A percentile compares a stretch with the other conserved stretches of the same genome.
Evolutionary conservation across 2,888 invertebrate genomes (phyloP).

Genomic region (Neocrepidodera transversa): DNA sequence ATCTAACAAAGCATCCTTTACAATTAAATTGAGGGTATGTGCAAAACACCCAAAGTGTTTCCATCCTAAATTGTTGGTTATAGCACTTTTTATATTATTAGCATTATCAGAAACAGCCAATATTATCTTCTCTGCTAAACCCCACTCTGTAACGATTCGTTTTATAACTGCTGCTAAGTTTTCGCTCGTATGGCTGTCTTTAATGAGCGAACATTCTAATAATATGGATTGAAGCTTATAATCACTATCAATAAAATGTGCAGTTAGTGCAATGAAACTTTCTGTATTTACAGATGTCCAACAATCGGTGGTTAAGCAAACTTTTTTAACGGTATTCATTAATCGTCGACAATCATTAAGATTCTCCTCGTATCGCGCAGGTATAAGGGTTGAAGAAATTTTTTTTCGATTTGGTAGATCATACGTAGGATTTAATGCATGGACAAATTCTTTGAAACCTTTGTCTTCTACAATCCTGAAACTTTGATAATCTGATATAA

Average conservation of each 20-base stretch:
- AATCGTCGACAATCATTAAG: slow-evolving; percentile 25
- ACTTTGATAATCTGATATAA: slow-evolving; percentile 41
- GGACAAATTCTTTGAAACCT: slow-evolving; percentile 37
- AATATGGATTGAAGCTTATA: too few relatives aligned
- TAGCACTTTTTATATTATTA: slow-evolving; percentile 40
- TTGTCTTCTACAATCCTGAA: too few relatives aligned
- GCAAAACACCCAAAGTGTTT: slow-evolving; percentile 43
- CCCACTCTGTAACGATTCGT: slow-evolving; percentile 34
- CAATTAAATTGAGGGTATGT: slow-evolving; percentile 40
- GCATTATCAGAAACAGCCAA: slow-evolving; percentile 42
- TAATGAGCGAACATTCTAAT: too few relatives aligned
- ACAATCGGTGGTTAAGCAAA: slow-evolving; percentile 42
- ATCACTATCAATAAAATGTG: too few relatives aligned
- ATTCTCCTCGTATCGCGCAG: slow-evolving; percentile 17
- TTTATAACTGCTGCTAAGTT: slow-evolving; percentile 31
- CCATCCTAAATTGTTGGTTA: slow-evolving; percentile 34
- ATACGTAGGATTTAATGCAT: slow-evolving; percentile 41
- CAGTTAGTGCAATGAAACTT: slow-evolving; percentile 35
- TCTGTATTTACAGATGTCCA: slow-evolving; percentile 39
- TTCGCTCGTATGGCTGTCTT: slow-evolving; percentile 30
- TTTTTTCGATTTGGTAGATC: slow-evolving; percentile 34
- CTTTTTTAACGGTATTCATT: slow-evolving; percentile 29
- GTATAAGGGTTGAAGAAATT: slow-evolving; percentile 19
- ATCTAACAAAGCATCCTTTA: slow-evolving; percentile 24
- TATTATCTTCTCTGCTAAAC: slow-evolving; percentile 36